These are phyloP conservation scores for Notiomystis cincta DNA, from an alignment of 2,113 vertebrate genomes.

Conservation along the genomic window DNA sequence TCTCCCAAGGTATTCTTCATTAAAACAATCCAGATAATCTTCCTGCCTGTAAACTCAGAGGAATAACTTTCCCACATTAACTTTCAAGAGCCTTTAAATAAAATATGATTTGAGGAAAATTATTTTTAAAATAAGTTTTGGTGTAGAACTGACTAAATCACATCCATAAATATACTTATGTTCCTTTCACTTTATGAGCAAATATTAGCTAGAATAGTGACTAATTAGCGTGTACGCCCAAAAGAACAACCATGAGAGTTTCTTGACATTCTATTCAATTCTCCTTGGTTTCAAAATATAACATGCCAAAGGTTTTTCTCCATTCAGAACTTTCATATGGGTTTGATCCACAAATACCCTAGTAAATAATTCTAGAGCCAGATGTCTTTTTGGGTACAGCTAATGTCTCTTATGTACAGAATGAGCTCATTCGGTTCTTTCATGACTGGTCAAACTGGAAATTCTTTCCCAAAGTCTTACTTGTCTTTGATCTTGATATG, in stretches of 20 bases:
- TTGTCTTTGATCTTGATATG: background rate
- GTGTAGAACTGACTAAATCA: background rate
- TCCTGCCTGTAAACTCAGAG: background rate
- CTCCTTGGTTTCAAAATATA: slow-evolving; percentile 9
- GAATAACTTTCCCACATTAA: background rate
- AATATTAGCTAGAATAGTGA: slow-evolving; percentile 49
- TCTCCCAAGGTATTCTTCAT: background rate
- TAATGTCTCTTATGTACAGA: background rate
- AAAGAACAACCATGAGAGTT: slow-evolving; percentile 13
- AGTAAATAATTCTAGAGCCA: background rate
- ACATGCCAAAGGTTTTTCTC: background rate
- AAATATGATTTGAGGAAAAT: background rate
- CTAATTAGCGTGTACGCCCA: background rate
- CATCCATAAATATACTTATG: background rate
- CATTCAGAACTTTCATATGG: background rate
- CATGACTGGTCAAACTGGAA: background rate
- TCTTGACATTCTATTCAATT: background rate
- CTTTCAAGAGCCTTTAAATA: background rate
- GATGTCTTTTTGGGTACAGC: background rate
- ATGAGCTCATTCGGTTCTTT: background rate
- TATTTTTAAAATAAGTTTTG: background rate
- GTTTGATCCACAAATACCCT: slow-evolving; percentile 22
- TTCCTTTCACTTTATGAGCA: slow-evolving; percentile 14
- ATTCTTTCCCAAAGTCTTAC: background rate
- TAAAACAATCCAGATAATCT: background rate